Percentiles rank a stretch among this genome's conserved stretches.
phyloP scores from a whole-genome alignment of 2,888 invertebrate species.

The Aproaerema taeniolella region DNA sequence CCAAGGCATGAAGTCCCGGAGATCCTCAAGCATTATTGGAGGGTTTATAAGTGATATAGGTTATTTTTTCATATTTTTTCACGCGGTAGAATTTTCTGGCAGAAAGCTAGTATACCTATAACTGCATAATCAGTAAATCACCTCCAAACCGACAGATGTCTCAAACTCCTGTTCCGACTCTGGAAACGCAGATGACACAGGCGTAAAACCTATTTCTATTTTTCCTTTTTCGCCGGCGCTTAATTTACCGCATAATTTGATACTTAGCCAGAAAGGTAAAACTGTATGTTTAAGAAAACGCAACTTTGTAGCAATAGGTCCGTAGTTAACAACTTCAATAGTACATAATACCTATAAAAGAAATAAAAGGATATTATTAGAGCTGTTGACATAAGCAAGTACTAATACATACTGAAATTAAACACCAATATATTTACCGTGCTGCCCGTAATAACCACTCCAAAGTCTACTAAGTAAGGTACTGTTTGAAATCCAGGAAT shows the following conservation, averaged over 20 bases:
- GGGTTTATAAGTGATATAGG: too few relatives aligned
- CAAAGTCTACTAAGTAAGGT: conserved; percentile 76
- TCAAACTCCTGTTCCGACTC: conserved; percentile 61
- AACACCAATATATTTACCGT: conserved; percentile 49
- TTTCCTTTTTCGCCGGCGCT: conserved; percentile 64
- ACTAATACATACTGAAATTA: background rate
- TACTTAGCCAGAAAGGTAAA: conserved; percentile 37
- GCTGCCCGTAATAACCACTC: conserved; percentile 70
- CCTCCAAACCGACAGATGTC: conserved; percentile 65
- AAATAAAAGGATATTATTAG: background rate
- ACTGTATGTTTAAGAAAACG: conserved; percentile 51
- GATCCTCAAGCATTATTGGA: too few relatives aligned
- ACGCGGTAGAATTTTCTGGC: too few relatives aligned
- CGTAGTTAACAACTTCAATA: conserved; percentile 73
- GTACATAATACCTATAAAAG: conserved; percentile 26
- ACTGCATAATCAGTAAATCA: too few relatives aligned
- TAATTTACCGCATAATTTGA: conserved; percentile 59
- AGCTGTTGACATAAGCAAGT: background rate
- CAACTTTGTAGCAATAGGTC: conserved; percentile 64
- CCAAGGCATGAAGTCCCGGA: too few relatives aligned
- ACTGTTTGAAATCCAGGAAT: conserved; percentile 69
- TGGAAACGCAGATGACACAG: conserved; percentile 55
- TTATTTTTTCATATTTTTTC: too few relatives aligned
- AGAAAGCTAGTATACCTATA: too few relatives aligned
- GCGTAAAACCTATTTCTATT: conserved; percentile 71